phyloP scores from a whole-genome alignment of 2,113 vertebrate genomes.

The Stegastes partitus region DNA sequence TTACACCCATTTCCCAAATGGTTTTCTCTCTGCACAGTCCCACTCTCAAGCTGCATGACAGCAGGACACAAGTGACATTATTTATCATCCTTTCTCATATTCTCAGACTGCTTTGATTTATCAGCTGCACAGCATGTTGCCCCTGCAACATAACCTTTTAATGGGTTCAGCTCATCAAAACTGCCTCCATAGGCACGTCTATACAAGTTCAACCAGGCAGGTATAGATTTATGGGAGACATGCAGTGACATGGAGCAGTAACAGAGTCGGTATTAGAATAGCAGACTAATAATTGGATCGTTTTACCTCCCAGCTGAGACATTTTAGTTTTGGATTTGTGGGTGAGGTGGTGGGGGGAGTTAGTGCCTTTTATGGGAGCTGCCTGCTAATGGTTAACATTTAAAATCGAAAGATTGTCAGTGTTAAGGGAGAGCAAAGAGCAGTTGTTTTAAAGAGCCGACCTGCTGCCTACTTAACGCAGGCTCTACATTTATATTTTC shows the following conservation, averaged over 20 bases:
- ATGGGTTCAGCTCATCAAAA: conserved; percentile 13
- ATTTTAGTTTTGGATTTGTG: neutral
- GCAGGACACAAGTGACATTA: neutral
- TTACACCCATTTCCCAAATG: neutral
- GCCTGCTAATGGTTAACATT: conserved; percentile 58
- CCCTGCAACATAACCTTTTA: conserved; percentile 3
- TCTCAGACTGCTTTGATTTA: conserved; percentile 13
- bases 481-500: conserved; percentile 11
- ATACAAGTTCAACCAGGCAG: conserved; percentile 56
- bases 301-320: conserved; percentile 27
- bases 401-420: conserved; percentile 5
- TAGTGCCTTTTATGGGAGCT: conserved; percentile 10
- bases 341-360: conserved; percentile 14
- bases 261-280: conserved; percentile 44
- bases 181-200: conserved; percentile 7
- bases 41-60: neutral
- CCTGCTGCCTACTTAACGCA: neutral
- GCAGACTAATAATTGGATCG: conserved; percentile 43
- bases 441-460: conserved; percentile 20
- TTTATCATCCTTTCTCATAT: conserved; percentile 21
- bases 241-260: conserved; percentile 59
- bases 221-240: conserved; percentile 68
- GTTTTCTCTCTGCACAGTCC: neutral
- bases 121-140: neutral
- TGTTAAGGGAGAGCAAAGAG: conserved; percentile 32